Percentiles rank a stretch among this genome's conserved stretches.
Evolutionary conservation across 2,888 invertebrate species (phyloP).

Genomic region (Thysanoteuthis rhombus): DNA sequence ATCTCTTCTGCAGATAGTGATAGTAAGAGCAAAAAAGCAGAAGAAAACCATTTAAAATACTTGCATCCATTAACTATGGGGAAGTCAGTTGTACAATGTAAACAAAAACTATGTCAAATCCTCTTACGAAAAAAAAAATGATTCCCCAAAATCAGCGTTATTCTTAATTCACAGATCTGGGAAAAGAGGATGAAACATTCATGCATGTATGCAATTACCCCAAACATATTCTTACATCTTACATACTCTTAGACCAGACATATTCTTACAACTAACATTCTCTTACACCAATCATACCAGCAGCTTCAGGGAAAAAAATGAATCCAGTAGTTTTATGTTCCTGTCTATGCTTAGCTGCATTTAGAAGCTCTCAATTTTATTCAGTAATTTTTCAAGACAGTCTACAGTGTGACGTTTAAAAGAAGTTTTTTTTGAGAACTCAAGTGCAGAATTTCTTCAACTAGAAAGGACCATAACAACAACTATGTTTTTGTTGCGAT

Average conservation of each 20-base stretch:
- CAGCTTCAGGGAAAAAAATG: neutral
- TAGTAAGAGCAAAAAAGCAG: neutral
- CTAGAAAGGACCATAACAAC: neutral
- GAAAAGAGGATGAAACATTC: neutral
- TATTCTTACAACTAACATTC: neutral
- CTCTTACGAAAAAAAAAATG: neutral
- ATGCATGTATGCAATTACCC: neutral
- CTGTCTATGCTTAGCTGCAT: neutral
- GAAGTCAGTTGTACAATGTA: neutral
- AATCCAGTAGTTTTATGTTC: neutral
- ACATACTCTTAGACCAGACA: neutral
- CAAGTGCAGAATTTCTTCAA: neutral
- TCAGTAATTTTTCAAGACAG: neutral
- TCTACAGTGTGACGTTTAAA: neutral
- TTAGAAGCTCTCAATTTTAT: neutral
- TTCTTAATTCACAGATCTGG: neutral
- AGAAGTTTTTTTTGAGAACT: neutral
- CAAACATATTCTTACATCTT: neutral
- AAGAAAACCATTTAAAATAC: neutral
- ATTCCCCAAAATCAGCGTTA: neutral
- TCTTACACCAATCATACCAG: no score
- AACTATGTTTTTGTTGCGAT: neutral
- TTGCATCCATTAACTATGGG: neutral
- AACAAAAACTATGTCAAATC: neutral
- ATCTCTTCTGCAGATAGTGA: neutral